Evolutionary conservation across 2,888 invertebrate species (phyloP).

Genomic region (Lottia scabra): DNA sequence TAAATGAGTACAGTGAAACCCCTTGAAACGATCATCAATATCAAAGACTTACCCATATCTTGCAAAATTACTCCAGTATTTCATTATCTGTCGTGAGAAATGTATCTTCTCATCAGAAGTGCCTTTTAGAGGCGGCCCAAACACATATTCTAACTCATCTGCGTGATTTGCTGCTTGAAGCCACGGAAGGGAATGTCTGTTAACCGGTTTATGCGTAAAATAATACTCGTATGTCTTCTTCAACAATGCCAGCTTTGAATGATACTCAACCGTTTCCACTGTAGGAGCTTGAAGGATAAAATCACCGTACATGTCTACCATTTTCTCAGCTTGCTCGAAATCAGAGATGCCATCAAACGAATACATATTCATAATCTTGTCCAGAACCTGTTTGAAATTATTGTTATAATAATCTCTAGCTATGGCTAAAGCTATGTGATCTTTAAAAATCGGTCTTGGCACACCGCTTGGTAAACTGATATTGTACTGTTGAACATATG

Average conservation of each 20-base stretch:
- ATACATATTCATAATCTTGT: slow-evolving; percentile 8
- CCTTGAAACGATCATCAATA: no score
- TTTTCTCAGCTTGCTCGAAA: slow-evolving; percentile 15
- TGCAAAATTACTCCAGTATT: slow-evolving; percentile 95
- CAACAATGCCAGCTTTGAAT: slow-evolving; percentile 5
- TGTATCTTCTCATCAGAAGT: slow-evolving; percentile 75
- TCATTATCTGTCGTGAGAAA: slow-evolving; percentile 87
- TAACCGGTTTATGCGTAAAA: slow-evolving; percentile 16
- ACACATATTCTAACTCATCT: slow-evolving; percentile 24
- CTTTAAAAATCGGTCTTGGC: slow-evolving; percentile 18
- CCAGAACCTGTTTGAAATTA: background rate
- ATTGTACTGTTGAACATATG: slow-evolving; percentile 15
- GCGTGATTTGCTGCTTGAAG: slow-evolving; percentile 24
- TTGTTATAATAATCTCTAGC: slow-evolving; percentile 20
- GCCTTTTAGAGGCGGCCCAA: slow-evolving; percentile 66
- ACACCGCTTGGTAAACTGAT: slow-evolving; percentile 17
- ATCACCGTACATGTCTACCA: slow-evolving; percentile 28
- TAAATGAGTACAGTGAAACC: no score
- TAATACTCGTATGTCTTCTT: slow-evolving; percentile 20
- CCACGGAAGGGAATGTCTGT: slow-evolving; percentile 5
- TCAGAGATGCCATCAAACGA: background rate
- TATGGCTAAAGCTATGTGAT: slow-evolving; percentile 21
- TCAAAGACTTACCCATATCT: slow-evolving; percentile 87
- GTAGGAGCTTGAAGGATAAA: slow-evolving; percentile 29
- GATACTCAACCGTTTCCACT: slow-evolving; percentile 12